Evolutionary conservation across 2,113 vertebrate species (phyloP).

Genomic region (Myotis brandtii): DNA sequence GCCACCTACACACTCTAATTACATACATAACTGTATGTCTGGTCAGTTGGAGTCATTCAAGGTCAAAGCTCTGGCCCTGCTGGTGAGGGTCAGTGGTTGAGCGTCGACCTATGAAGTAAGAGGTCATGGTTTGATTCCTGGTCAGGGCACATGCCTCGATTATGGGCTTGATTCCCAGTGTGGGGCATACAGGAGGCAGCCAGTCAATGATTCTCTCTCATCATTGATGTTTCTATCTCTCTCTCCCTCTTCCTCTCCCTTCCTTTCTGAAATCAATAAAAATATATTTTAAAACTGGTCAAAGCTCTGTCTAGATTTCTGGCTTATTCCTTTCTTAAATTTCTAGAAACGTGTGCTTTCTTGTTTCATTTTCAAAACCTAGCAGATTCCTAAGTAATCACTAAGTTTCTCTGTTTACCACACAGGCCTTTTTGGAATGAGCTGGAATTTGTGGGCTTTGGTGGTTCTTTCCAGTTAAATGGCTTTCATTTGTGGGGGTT

Average conservation of each 20-base stretch:
- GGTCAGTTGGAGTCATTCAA: background rate
- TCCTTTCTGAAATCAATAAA: too few species aligned
- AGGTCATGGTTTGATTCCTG: too few species aligned
- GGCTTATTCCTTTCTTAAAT: constrained; percentile 38
- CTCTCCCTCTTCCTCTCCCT: too few species aligned
- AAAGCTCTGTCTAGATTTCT: constrained; percentile 53
- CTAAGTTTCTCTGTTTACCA: constrained; percentile 3
- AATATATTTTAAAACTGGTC: background rate
- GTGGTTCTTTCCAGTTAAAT: background rate
- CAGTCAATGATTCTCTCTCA: too few species aligned
- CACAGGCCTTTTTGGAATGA: background rate
- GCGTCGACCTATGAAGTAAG: too few species aligned
- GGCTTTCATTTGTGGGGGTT: background rate
- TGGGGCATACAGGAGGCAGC: too few species aligned
- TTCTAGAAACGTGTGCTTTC: constrained; percentile 32
- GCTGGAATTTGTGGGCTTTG: background rate
- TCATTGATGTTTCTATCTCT: too few species aligned
- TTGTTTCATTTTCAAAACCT: constrained; percentile 42
- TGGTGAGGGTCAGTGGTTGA: too few species aligned
- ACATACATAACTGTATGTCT: constrained; percentile 18
- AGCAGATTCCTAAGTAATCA: background rate
- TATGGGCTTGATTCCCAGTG: too few species aligned
- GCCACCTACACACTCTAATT: background rate
- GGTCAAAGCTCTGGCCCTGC: background rate
- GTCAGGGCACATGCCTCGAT: too few species aligned